These are phyloP conservation scores for Zapornia atra DNA, from an alignment of 2,113 vertebrate genomes.

Conservation along the genomic window DNA sequence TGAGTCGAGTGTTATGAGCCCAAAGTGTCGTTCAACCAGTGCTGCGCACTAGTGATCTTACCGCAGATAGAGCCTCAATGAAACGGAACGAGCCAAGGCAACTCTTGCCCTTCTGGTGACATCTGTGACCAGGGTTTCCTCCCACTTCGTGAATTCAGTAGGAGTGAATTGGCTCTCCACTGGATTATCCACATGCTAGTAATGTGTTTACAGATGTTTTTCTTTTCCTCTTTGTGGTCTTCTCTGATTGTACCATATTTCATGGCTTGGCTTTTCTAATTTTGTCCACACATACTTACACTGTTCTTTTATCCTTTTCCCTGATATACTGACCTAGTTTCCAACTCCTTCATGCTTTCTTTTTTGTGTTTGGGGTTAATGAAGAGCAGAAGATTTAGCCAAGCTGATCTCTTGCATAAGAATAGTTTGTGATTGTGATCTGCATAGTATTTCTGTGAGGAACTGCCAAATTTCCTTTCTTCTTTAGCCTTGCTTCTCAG, in stretches of 20 bases:
- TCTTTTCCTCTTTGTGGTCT: not conserved
- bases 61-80: not conserved
- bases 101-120: not conserved
- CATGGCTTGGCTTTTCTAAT: not conserved
- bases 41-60: not conserved
- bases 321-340: conserved; percentile 66
- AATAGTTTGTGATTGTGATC: conserved; percentile 48
- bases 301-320: conserved; percentile 53
- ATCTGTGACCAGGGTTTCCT: not conserved
- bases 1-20: not conserved
- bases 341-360: conserved; percentile 21
- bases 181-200: not conserved
- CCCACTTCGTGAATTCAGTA: not conserved
- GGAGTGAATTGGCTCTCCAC: not conserved
- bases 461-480: conserved; percentile 53
- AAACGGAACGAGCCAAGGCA: not conserved
- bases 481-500: conserved; percentile 31
- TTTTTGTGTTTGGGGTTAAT: conserved; percentile 60
- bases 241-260: not conserved
- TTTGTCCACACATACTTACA: not conserved
- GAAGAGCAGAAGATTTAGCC: conserved; percentile 51
- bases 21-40: not conserved
- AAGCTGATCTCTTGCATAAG: conserved; percentile 50
- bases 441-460: conserved; percentile 49
- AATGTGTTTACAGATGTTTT: conserved; percentile 19